Base-by-base conservation (phyloP, 2,888 invertebrate species). In the Meganola albula region DNA sequence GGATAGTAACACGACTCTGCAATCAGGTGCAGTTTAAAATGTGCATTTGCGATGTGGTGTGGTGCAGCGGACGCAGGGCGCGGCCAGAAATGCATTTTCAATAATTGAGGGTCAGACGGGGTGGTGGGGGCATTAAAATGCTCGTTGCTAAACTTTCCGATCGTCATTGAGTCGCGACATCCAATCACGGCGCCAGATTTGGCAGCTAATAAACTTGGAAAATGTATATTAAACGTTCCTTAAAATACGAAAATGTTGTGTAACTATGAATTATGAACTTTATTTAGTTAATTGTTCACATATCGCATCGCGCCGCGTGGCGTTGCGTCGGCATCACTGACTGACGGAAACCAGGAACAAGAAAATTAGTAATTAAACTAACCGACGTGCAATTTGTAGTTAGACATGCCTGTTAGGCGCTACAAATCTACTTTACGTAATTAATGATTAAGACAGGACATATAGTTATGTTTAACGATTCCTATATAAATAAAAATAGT, bases 21-120 rank as follows among this genome's bases (percentile, higher is more conserved):
- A 83, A 84, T 85, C 84, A 84, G 74, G 65, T 76, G 71, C 75
- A 76, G 83, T 84, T 85, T 83, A 84, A 85, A 85, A 85, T 85
- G 85, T 84, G 84, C 85, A 85, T 85, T 84, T 77, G 75, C 75
- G 63, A 85, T 85, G 82, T 61, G 74, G 66, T 54, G 54, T 44
- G 56, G 57, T 57, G 59, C 62, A 61, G 39, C 67, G 63, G 70
- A 67, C 69, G 59, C 71, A 65, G 76, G 78, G 79, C 78, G 79
- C 79, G 76, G 74, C 65, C 74, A 67, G 70, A 71, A 78, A 79
- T 83, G 82, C 80, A 84, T 84, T 84, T 84, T 84, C 84, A 84
- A 85, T 85, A 84, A 85, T 85, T 84, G 80, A 84, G 74, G 80
- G 83, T 82, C 84, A 84, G 84, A 85, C 84, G 58, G 77, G 82